Evolutionary conservation across 2,797 vertebrate species (phyloP), one percentile per base, ranked within the genome.

Genomic region (Chanos chanos): DNA sequence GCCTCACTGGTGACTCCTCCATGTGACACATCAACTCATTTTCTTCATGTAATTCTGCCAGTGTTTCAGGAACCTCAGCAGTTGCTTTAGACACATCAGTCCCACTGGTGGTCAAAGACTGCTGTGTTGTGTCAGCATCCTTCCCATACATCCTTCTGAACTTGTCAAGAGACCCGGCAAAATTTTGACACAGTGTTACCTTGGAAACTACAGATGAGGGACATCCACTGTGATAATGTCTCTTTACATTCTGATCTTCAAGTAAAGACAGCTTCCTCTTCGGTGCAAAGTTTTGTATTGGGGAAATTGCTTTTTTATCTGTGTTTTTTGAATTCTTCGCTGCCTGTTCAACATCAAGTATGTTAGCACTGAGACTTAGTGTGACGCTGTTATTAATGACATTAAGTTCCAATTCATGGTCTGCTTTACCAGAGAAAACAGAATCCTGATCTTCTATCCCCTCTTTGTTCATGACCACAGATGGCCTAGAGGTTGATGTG

Each of bases 91-190:
- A 57, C 13, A 7, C 4, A 28, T 13, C 22, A 30, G 9, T 53
- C 33, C 41, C 40, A 33, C 54, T 37, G 24, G 30, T 28, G 1
- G 70, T 40, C 10, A 9, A 4, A 55, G 15, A 18, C 18, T 31
- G 28, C 7, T 61, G 7, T 53, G 77, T 73, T 5, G 28, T 18
- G 18, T 72, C 54, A 37, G 55, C 28, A 21, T 62, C 65, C 68
- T 82, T 91, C 27, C 86, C 88, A 71, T 89, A 94, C 0, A 71
- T 76, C 75, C 91, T 93, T 77, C 89, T 91, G 77, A 99, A 99
- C 71, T 80, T 92, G 66, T 97, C 94, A 54, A 99, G 88, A 0
- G 94, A 93, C 33, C 92, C 92, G 18, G 81, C 87, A 9, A 72
- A 72, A 63, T 84, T 93, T 72, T 76, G 73, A 59, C 10, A n/a